Conservation (phyloP, 2,888 invertebrate genomes). For the Sinopyrophorus schimmeli region DNA sequence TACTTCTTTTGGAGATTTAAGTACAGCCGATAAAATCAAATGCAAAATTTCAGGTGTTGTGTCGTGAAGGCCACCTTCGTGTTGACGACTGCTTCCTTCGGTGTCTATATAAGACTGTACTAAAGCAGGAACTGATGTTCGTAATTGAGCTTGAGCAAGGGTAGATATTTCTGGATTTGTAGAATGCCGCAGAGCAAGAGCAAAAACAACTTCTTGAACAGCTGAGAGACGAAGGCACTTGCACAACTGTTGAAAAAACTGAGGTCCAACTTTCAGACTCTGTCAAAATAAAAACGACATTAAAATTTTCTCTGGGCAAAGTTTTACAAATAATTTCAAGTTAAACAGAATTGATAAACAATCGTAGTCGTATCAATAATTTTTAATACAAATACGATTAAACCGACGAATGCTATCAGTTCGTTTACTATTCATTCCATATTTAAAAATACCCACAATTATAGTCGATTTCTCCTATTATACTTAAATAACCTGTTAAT, state of each 20-base stretch:
- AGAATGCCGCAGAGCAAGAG: slow-evolving; percentile 82
- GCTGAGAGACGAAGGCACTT: slow-evolving; percentile 84
- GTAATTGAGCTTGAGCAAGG: slow-evolving; percentile 77
- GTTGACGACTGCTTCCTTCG: slow-evolving; percentile 69
- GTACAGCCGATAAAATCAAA: slow-evolving; percentile 69
- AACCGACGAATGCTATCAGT: no score
- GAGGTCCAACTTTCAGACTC: slow-evolving; percentile 77
- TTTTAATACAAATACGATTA: no score
- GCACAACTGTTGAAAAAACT: slow-evolving; percentile 82
- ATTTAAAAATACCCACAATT: no score
- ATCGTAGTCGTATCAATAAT: no score
- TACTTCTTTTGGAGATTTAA: slow-evolving; percentile 62
- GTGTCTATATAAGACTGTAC: slow-evolving; percentile 85
- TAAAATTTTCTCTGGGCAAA: slow-evolving; percentile 25
- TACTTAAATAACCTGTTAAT: no score
- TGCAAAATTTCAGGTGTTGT: slow-evolving; percentile 88
- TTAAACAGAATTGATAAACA: no score
- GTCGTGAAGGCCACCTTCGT: slow-evolving; percentile 86
- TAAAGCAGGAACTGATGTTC: slow-evolving; percentile 80
- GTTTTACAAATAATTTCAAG: no score
- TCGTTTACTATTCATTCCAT: no score
- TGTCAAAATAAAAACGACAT: slow-evolving; percentile 54
- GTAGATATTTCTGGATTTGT: slow-evolving; percentile 73
- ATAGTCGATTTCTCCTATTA: no score
- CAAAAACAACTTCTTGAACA: slow-evolving; percentile 90